phyloP scores from a whole-genome alignment of 2,113 vertebrate genomes.

The Reinhardtius hippoglossoides region DNA sequence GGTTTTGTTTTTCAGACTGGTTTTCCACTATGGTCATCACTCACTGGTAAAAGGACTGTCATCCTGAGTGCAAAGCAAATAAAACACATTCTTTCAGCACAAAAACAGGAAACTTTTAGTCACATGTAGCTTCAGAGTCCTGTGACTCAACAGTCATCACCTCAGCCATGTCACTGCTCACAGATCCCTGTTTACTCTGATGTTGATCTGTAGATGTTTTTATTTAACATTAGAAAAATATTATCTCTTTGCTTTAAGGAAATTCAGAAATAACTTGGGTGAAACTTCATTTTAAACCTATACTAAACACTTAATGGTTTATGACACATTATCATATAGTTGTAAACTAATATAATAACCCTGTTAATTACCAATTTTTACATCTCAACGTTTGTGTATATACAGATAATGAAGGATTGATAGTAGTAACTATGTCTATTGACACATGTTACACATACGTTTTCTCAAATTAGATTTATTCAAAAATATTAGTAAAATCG shows the following conservation, averaged over 20 bases:
- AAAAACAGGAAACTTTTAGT: neutral
- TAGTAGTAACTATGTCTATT: no score
- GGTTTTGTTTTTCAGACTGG: constrained; percentile 4
- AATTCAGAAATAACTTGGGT: neutral
- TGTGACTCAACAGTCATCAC: neutral
- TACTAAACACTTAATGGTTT: neutral
- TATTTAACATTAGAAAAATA: neutral
- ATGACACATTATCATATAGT: neutral
- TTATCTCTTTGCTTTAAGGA: neutral
- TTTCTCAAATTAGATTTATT: no score
- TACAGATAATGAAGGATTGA: no score
- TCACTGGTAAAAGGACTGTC: constrained; percentile 19
- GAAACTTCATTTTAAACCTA: neutral
- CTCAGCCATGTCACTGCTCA: neutral
- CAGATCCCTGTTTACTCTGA: neutral
- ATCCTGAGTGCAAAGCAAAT: constrained; percentile 6
- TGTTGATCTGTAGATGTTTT: neutral
- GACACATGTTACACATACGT: no score
- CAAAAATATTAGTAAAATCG: no score
- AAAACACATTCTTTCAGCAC: constrained; percentile 1
- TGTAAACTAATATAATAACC: no score
- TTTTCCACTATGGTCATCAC: constrained; percentile 21
- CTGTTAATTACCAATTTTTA: no score
- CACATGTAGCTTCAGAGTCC: no score
- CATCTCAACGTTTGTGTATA: no score